These are phyloP conservation scores for Chymomyza procnemis DNA, from an alignment of 2,888 invertebrate species.

Conservation along the genomic window DNA sequence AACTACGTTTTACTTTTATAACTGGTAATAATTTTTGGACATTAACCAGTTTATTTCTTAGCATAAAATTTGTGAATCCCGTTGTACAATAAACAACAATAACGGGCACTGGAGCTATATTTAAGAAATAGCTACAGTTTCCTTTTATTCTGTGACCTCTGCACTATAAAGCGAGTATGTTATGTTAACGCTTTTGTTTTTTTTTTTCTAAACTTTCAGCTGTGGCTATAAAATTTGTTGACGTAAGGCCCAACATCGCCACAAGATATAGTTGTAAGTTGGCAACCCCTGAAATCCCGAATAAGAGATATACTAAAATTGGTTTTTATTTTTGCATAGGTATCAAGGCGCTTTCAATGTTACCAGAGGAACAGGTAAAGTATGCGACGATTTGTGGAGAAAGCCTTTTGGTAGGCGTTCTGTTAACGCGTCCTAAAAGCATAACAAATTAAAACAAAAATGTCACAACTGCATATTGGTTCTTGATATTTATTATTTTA, in stretches of 20 bases:
- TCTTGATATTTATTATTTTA: not conserved
- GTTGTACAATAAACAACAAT: constrained; percentile 8
- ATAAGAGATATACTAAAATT: not conserved
- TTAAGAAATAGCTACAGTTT: constrained; percentile 22
- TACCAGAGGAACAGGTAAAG: not conserved
- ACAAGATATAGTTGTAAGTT: not conserved
- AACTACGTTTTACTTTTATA: constrained; percentile 30
- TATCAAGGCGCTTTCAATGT: not conserved
- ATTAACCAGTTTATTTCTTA: constrained; percentile 20
- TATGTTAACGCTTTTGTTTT: constrained; percentile 38
- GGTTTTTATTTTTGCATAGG: not conserved
- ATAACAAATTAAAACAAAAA: not conserved
- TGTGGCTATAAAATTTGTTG: constrained; percentile 25
- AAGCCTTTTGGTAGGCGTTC: not conserved
- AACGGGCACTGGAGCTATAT: constrained; percentile 4
- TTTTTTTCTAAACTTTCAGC: constrained; percentile 64
- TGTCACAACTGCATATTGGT: too few species aligned
- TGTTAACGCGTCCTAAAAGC: not conserved
- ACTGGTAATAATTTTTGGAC: constrained; percentile 55
- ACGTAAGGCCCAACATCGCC: not conserved
- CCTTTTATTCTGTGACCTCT: constrained; percentile 2
- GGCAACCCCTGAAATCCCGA: not conserved
- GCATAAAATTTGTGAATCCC: not conserved
- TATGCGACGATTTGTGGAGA: not conserved
- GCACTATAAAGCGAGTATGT: constrained; percentile 26